These are phyloP conservation scores for Apis laboriosa DNA, from an alignment of 1,140 invertebrate genomes.

Conservation along the genomic window DNA sequence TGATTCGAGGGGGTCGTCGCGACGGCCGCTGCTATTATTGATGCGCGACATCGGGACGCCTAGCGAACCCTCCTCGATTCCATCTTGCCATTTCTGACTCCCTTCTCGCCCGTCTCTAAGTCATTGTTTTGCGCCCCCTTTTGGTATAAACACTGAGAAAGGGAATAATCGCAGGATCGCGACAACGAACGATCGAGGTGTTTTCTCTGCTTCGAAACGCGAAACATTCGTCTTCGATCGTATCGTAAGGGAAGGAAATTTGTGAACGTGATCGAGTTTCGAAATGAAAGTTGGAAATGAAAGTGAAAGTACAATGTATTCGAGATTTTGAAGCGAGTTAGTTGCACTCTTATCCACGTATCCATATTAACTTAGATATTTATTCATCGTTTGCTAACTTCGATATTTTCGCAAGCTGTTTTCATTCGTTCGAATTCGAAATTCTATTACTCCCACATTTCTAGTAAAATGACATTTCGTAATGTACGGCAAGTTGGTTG, in stretches of 20 bases:
- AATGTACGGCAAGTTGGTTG: background rate
- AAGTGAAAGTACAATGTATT: too few species aligned
- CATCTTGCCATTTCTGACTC: background rate
- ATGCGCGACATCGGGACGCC: slow-evolving; percentile 63
- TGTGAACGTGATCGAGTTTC: too few species aligned
- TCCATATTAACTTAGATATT: too few species aligned
- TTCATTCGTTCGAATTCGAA: too few species aligned
- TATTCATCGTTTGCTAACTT: too few species aligned
- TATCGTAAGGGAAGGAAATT: too few species aligned
- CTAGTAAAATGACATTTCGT: background rate
- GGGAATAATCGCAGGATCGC: background rate
- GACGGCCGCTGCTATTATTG: slow-evolving; percentile 58
- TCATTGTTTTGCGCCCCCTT: background rate
- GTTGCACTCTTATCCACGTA: too few species aligned
- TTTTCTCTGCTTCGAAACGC: background rate
- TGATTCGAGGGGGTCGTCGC: slow-evolving; percentile 39
- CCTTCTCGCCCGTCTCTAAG: background rate
- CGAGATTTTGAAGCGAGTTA: too few species aligned
- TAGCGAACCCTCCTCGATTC: slow-evolving; percentile 49
- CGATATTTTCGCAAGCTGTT: too few species aligned
- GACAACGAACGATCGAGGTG: background rate
- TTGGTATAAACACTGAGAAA: background rate
- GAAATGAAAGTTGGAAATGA: too few species aligned
- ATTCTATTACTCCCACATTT: too few species aligned
- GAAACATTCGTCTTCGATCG: too few species aligned